Percentiles rank a stretch among this genome's conserved stretches.
Evolutionary conservation across 2,888 invertebrate genomes (phyloP).

Genomic region (Brachynemurus nebulosus): DNA sequence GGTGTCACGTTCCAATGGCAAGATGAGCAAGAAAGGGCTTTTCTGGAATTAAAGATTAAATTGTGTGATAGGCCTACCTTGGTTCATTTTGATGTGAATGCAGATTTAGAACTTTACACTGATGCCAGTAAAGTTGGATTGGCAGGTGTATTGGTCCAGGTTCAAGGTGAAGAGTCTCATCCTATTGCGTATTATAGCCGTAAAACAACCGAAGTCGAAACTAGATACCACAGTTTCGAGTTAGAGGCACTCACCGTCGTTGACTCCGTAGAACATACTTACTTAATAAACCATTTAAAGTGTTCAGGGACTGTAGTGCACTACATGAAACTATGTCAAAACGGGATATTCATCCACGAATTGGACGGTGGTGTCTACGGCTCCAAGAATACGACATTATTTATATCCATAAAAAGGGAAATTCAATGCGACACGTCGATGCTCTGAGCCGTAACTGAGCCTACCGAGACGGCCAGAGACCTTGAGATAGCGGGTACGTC

Average conservation of each 20-base stretch:
- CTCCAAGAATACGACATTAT: background rate
- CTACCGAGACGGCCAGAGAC: conserved; percentile 9
- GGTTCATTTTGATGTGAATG: conserved; percentile 19
- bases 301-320: conserved; percentile 24
- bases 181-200: conserved; percentile 25
- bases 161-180: conserved; percentile 9
- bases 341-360: conserved; percentile 10
- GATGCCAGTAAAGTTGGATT: conserved; percentile 24
- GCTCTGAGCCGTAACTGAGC: conserved; percentile 16
- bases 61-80: conserved; percentile 20
- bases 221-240: conserved; percentile 26
- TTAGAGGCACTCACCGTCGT: conserved; percentile 26
- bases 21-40: conserved; percentile 20
- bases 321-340: conserved; percentile 22
- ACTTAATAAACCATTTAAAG: conserved; percentile 20
- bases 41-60: conserved; percentile 18
- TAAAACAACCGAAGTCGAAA: conserved; percentile 23
- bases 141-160: conserved; percentile 25
- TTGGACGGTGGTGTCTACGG: background rate
- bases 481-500: conserved; percentile 7
- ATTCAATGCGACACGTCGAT: conserved; percentile 20
- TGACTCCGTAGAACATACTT: conserved; percentile 22
- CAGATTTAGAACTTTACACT: conserved; percentile 24
- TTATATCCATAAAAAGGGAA: background rate
- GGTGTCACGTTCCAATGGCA: conserved; percentile 16